Percentiles rank a stretch among this genome's conserved stretches.
Evolutionary conservation across 2,888 invertebrate genomes (phyloP).

Genomic region (Epistrophe grossulariae): DNA sequence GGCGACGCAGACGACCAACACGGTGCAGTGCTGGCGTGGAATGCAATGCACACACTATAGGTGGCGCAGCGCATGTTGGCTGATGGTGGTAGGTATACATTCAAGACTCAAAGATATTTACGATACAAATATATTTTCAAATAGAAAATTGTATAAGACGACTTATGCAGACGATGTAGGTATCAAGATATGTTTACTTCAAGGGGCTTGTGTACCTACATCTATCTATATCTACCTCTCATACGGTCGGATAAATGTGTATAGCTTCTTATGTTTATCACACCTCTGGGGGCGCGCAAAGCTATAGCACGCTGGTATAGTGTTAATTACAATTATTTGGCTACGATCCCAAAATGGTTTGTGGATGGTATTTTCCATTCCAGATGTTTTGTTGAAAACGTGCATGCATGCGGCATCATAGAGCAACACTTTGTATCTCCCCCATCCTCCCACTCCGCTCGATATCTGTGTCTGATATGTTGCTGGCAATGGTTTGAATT

Average conservation of each 20-base stretch:
- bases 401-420: constrained; percentile 23
- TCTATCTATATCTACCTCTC: not conserved
- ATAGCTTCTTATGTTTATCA: constrained; percentile 55
- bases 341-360: constrained; percentile 53
- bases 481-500: constrained; percentile 20
- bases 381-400: constrained; percentile 27
- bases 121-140: constrained; percentile 62
- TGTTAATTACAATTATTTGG: constrained; percentile 74
- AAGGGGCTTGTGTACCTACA: not conserved
- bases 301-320: constrained; percentile 27
- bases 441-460: not conserved
- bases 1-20: not conserved
- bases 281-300: constrained; percentile 41
- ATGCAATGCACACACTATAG: not conserved
- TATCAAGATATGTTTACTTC: constrained; percentile 49
- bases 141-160: constrained; percentile 54
- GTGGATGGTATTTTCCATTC: constrained; percentile 25
- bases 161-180: too few relatives aligned
- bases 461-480: not conserved
- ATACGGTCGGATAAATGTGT: constrained; percentile 41
- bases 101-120: constrained; percentile 18
- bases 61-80: constrained; percentile 14
- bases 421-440: not conserved
- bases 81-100: not conserved
- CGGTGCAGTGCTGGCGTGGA: too few relatives aligned